Evolutionary conservation across 2,797 vertebrate genomes (phyloP).

Genomic region (Girardinus metallicus): DNA sequence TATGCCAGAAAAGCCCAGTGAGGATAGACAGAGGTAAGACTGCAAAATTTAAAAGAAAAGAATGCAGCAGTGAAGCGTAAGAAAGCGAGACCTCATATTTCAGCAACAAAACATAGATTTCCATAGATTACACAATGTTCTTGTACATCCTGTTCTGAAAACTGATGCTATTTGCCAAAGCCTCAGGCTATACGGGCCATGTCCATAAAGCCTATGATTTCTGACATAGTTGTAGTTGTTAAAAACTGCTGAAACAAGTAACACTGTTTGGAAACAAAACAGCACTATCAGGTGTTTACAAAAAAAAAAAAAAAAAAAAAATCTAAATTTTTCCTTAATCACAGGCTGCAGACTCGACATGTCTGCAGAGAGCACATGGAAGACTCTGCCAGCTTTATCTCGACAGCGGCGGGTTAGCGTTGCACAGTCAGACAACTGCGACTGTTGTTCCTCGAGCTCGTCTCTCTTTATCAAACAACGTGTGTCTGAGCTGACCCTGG

Average conservation of each 20-base stretch:
- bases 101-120: neutral
- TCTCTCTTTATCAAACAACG: constrained; percentile 58
- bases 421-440: constrained; percentile 36
- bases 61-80: neutral
- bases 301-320: neutral
- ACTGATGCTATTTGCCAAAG: neutral
- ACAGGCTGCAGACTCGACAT: constrained; percentile 21
- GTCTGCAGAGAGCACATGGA: constrained; percentile 33
- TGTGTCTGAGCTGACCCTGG: constrained; percentile 50
- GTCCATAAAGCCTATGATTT: neutral
- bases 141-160: neutral
- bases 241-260: neutral
- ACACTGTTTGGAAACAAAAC: neutral
- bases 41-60: constrained; percentile 2
- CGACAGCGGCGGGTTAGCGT: constrained; percentile 35
- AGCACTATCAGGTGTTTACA: neutral
- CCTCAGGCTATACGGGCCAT: neutral
- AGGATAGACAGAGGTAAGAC: neutral
- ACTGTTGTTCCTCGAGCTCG: constrained; percentile 41
- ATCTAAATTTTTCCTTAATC: constrained; percentile 6
- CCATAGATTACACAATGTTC: neutral
- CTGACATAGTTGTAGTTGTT: neutral
- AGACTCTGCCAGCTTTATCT: constrained; percentile 54
- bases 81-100: neutral
- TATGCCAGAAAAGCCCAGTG: neutral